phyloP scores from a whole-genome alignment of 2,888 invertebrate genomes.

The Drosophila recens region DNA sequence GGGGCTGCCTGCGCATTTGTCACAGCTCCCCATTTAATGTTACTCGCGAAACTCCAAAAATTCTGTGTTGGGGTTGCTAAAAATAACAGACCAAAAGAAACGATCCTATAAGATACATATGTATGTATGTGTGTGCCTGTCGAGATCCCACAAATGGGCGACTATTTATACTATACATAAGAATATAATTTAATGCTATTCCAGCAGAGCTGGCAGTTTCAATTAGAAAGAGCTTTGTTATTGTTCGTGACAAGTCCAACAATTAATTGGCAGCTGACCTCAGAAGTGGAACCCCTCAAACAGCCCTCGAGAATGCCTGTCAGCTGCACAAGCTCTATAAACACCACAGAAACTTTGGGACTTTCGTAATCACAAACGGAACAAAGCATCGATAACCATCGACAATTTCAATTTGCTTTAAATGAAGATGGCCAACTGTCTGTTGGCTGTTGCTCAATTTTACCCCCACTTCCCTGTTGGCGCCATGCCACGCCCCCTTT shows the following conservation, averaged over 20 bases:
- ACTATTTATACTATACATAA: slow-evolving; percentile 13
- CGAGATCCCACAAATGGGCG: slow-evolving; percentile 5
- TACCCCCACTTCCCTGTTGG: background rate
- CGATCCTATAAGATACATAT: background rate
- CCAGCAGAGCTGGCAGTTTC: slow-evolving; percentile 21
- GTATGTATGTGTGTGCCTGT: background rate
- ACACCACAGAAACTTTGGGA: slow-evolving; percentile 10
- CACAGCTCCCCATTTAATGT: slow-evolving; percentile 14
- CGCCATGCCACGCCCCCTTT: slow-evolving; percentile 17
- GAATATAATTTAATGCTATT: slow-evolving; percentile 13
- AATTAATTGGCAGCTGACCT: slow-evolving; percentile 48
- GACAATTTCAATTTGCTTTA: background rate
- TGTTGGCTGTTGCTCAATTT: background rate
- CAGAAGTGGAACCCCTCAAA: slow-evolving; percentile 7
- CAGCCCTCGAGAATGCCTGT: slow-evolving; percentile 8
- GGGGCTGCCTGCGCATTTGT: slow-evolving; percentile 10
- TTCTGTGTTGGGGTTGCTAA: slow-evolving; percentile 19
- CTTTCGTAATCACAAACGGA: slow-evolving; percentile 14
- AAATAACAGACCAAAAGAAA: slow-evolving; percentile 9
- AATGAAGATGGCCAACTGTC: slow-evolving; percentile 8
- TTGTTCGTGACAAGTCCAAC: slow-evolving; percentile 43
- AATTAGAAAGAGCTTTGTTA: slow-evolving; percentile 42
- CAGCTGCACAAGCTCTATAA: slow-evolving; percentile 14
- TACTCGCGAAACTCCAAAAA: slow-evolving; percentile 10
- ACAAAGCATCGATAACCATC: slow-evolving; percentile 4